Percentiles rank a stretch among this genome's conserved stretches.
phyloP scores from a whole-genome alignment of 2,888 invertebrate genomes.

The Lysandra bellargus region DNA sequence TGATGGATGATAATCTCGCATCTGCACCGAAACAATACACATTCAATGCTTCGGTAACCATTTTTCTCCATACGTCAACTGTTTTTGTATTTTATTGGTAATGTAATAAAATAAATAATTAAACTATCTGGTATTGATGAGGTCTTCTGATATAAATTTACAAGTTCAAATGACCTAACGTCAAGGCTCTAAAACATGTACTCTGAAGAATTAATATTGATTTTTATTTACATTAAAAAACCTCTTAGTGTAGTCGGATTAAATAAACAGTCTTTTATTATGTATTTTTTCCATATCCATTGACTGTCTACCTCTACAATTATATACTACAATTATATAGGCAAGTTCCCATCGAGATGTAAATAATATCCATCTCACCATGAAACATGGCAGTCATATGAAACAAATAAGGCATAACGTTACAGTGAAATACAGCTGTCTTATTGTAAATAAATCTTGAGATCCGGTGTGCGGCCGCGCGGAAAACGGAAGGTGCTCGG shows the following conservation, averaged over 20 bases:
- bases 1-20: conserved; percentile 75
- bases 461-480: conserved; percentile 62
- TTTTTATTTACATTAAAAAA: too few species aligned
- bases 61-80: conserved; percentile 39
- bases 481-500: conserved; percentile 73
- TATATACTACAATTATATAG: too few species aligned
- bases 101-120: too few species aligned
- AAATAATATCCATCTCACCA: conserved; percentile 6
- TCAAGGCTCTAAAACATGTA: too few species aligned
- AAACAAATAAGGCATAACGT: conserved; percentile 17
- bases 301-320: too few species aligned
- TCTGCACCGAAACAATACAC: conserved; percentile 63
- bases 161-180: too few species aligned
- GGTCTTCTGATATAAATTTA: too few species aligned
- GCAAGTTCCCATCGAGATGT: neutral
- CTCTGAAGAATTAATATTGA: too few species aligned
- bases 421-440: conserved; percentile 19
- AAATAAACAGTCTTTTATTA: too few species aligned
- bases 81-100: conserved; percentile 29
- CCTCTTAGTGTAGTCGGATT: too few species aligned
- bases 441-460: conserved; percentile 64
- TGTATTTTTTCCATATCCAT: too few species aligned
- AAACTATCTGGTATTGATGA: too few species aligned
- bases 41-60: conserved; percentile 37
- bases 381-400: conserved; percentile 2